Conservation (phyloP, 2,888 invertebrate species). For the Agonopterix arenella region DNA sequence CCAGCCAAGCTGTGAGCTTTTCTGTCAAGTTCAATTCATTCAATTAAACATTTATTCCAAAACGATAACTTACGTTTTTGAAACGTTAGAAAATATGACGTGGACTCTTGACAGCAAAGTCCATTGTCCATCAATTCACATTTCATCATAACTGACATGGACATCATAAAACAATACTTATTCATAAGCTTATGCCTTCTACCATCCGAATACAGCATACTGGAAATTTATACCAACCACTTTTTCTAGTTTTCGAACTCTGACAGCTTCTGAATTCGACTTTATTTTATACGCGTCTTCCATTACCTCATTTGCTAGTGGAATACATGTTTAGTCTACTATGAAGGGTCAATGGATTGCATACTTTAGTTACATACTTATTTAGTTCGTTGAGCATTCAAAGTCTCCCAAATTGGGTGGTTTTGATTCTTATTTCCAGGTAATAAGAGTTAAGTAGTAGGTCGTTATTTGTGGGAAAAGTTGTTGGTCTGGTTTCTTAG, state of each 20-base stretch:
- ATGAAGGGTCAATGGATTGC: not conserved
- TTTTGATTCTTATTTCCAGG: no score
- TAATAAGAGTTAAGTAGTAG: constrained; percentile 1
- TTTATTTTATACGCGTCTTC: not conserved
- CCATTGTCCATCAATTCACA: no score
- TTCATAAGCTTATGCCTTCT: not conserved
- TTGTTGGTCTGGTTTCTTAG: not conserved
- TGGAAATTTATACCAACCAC: constrained; percentile 8
- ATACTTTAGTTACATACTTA: no score
- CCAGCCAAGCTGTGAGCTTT: not conserved
- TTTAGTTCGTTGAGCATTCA: not conserved
- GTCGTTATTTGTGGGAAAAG: not conserved
- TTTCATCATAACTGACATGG: no score
- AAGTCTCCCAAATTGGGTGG: no score
- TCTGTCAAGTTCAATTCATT: not conserved
- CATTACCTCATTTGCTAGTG: constrained; percentile 2
- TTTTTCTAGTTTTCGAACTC: constrained; percentile 7
- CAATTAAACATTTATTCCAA: no score
- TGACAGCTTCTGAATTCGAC: constrained; percentile 1
- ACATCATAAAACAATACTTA: no score
- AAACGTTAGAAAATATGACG: no score
- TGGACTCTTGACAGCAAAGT: no score
- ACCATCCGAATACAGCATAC: not conserved
- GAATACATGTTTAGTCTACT: not conserved
- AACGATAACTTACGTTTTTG: no score